A percentile compares a stretch with the other conserved stretches of the same genome.
These are phyloP conservation scores for Coreius guichenoti DNA, from an alignment of 2,797 vertebrate species.

Conservation along the genomic window DNA sequence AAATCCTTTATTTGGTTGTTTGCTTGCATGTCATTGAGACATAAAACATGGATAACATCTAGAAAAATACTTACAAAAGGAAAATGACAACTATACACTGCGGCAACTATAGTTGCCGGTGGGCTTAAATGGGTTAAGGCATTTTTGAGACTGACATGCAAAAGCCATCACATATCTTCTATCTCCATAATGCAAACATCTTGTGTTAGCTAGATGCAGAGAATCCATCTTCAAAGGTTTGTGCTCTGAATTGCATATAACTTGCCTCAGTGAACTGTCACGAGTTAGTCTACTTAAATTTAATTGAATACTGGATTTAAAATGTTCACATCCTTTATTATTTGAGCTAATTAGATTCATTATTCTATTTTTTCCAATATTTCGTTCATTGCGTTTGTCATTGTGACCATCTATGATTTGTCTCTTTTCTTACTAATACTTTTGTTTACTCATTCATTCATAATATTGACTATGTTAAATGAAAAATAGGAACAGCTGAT, in stretches of 20 bases:
- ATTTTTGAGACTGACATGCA: neutral
- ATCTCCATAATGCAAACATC: neutral
- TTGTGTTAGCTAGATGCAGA: neutral
- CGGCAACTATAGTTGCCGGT: too few relatives aligned
- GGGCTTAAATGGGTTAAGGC: too few relatives aligned
- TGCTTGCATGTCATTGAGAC: too few relatives aligned
- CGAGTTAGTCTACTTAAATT: constrained; percentile 9
- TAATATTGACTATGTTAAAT: neutral
- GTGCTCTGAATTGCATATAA: neutral
- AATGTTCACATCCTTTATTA: neutral
- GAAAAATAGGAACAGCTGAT: neutral
- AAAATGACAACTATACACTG: too few relatives aligned
- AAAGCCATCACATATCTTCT: neutral
- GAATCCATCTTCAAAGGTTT: neutral
- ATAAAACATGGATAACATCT: too few relatives aligned
- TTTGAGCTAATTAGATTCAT: constrained; percentile 4
- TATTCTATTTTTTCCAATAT: neutral
- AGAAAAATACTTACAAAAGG: too few relatives aligned
- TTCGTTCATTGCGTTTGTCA: neutral
- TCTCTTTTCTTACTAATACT: neutral
- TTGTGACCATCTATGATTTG: neutral
- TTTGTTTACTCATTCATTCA: neutral
- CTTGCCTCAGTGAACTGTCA: neutral
- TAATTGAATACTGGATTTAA: neutral
- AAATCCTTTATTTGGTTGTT: too few relatives aligned